Evolutionary conservation across 2,888 invertebrate genomes (phyloP), one percentile per base, ranked within the genome.

Genomic region (Operophtera brumata): DNA sequence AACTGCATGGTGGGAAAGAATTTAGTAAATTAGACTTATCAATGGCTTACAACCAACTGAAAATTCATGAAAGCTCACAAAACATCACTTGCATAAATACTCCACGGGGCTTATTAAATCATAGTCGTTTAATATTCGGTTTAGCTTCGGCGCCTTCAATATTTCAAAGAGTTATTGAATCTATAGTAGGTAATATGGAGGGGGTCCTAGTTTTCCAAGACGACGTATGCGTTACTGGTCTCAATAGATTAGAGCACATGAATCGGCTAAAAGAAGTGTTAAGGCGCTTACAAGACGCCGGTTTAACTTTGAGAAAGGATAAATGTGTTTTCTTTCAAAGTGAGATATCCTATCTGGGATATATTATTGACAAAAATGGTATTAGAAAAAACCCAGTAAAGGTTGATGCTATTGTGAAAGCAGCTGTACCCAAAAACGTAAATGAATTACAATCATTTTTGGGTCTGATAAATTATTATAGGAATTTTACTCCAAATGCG

Each of bases 21-120:
- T 39, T 39, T 12, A 36, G 36, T 36, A 36, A 36, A 12, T 8
- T 36, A 28, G 32, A 46, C 1, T 48, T 54, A 34, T 20, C 40
- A 32, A 13, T 26, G 12, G 35, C 48, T 25, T 28, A 36, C 9
- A 48, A 48, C 12, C 35, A 32, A 20, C 13, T 54, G n/a, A 12
- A 39, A 34, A 40, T 37, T 12, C 45, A 54, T 28, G 36, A 39
- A 39, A 20, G 20, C 39, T 39, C 39, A 2, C 39, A 39, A 20
- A 13, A 39, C 39, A 9, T 39, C 5, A 14, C 20, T 9, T 39
- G 39, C 10, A 10, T 39, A 9, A 39, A 39, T 10, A 39, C 39
- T 14, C 10, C 20, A 9, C 14, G n/a, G n/a, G n/a, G n/a, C n/a
- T n/a, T n/a, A n/a, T n/a, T n/a, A n/a, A n/a, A n/a, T n/a, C n/a